phyloP scores from a whole-genome alignment of 2,797 vertebrate genomes.

The Pangasius sanitwongsei region DNA sequence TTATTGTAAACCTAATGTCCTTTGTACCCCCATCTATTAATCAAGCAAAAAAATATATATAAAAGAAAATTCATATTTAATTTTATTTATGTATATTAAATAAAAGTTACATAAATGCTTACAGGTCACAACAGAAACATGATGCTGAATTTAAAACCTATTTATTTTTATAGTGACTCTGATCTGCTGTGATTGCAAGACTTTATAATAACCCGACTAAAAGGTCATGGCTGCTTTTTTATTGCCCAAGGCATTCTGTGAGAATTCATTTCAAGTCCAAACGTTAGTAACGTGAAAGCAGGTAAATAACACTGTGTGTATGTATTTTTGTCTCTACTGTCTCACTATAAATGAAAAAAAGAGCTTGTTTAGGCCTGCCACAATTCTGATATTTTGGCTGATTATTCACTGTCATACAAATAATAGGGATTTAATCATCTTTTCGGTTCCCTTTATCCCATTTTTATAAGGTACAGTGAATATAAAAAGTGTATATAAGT shows the following conservation, averaged over 20 bases:
- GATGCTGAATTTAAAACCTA: not conserved
- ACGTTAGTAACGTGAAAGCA: not conserved
- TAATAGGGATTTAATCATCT: not conserved
- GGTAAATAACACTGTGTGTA: not conserved
- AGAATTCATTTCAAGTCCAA: not conserved
- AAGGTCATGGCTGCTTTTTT: not conserved
- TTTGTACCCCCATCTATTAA: not conserved
- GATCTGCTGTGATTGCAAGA: not conserved
- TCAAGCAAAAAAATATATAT: not conserved
- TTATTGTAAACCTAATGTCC: too few relatives aligned
- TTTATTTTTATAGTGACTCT: not conserved
- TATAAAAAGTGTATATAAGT: not conserved
- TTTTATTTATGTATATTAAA: not conserved
- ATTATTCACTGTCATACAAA: not conserved
- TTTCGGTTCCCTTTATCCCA: not conserved
- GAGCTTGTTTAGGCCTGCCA: not conserved
- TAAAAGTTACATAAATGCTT: not conserved
- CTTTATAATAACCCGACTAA: too few relatives aligned
- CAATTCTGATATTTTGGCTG: not conserved
- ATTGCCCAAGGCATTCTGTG: not conserved
- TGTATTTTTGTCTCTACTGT: not conserved
- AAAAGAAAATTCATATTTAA: not conserved
- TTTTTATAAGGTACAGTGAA: not conserved
- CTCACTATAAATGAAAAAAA: not conserved
- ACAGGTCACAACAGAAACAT: not conserved